Evolutionary conservation across 1,140 invertebrate genomes (phyloP).

Genomic region (Homalodisca vitripennis): DNA sequence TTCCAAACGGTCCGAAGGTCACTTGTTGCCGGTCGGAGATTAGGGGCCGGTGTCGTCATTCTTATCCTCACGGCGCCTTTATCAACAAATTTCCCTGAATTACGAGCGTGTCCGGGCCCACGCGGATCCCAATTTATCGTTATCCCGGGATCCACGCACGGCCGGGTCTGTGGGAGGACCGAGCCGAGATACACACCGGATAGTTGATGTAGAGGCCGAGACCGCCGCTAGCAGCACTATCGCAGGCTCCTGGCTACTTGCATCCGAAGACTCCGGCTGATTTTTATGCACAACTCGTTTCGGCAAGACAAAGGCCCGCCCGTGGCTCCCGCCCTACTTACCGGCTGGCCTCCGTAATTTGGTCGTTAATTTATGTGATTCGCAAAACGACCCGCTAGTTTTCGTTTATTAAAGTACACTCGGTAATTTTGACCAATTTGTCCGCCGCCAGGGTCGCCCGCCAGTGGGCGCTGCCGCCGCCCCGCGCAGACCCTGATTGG

Average conservation of each 20-base stretch:
- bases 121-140: not conserved
- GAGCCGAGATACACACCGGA: not conserved
- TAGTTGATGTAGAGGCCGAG: not conserved
- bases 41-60: not conserved
- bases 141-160: no score
- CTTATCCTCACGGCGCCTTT: not conserved
- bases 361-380: conserved; percentile 13
- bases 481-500: not conserved
- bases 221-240: no score
- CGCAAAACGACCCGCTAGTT: conserved; percentile 2
- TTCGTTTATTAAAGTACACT: conserved; percentile 17
- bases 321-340: conserved; percentile 9
- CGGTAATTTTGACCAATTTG: conserved; percentile 19
- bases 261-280: not conserved
- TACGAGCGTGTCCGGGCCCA: not conserved
- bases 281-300: conserved; percentile 13
- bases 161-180: not conserved
- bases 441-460: not conserved
- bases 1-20: no score
- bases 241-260: not conserved
- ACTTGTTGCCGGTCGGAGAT: not conserved
- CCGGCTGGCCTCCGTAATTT: conserved; percentile 15
- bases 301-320: conserved; percentile 2
- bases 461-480: conserved; percentile 9
- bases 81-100: conserved; percentile 7